Percentiles rank a stretch among this genome's conserved stretches.
These are phyloP conservation scores for Arbacia lixula DNA, from an alignment of 53 echinoderm and acorn worm genomes.

Conservation along the genomic window DNA sequence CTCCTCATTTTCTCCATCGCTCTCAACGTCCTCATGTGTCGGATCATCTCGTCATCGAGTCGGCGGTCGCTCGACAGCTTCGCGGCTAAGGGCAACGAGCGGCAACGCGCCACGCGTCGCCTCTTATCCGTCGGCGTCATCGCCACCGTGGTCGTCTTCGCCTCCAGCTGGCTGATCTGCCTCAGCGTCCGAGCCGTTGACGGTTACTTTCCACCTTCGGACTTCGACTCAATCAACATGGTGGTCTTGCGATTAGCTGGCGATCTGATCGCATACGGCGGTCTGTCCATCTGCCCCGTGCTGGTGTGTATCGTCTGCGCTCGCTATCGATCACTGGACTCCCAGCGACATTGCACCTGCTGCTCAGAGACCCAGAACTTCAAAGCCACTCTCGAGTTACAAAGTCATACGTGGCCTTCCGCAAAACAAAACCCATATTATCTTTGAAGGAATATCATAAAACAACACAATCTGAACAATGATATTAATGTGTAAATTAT, in stretches of 20 bases:
- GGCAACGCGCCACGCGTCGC: conserved; percentile 13
- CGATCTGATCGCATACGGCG: conserved; percentile 5
- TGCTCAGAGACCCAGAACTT: conserved; percentile 17
- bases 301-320: conserved; percentile 35
- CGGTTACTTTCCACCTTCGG: conserved; percentile 12
- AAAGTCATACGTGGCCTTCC: conserved; percentile 24
- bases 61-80: conserved; percentile 23
- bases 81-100: conserved; percentile 3
- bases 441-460: conserved; percentile 14
- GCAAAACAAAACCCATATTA: conserved; percentile 18
- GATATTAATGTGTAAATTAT: no score
- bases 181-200: conserved; percentile 33
- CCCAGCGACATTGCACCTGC: conserved; percentile 4
- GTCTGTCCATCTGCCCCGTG: conserved; percentile 19
- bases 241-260: conserved; percentile 15
- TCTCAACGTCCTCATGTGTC: conserved; percentile 42
- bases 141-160: conserved; percentile 32
- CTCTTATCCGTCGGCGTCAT: conserved; percentile 10
- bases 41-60: conserved; percentile 7
- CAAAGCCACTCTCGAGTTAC: background rate
- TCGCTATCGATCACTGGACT: conserved; percentile 3
- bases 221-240: conserved; percentile 27
- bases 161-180: conserved; percentile 17
- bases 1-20: conserved; percentile 26
- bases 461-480: no score